A percentile compares a stretch with the other conserved stretches of the same genome.
Evolutionary conservation across 1,140 invertebrate genomes (phyloP).

Genomic region (Zaprionus capensis): DNA sequence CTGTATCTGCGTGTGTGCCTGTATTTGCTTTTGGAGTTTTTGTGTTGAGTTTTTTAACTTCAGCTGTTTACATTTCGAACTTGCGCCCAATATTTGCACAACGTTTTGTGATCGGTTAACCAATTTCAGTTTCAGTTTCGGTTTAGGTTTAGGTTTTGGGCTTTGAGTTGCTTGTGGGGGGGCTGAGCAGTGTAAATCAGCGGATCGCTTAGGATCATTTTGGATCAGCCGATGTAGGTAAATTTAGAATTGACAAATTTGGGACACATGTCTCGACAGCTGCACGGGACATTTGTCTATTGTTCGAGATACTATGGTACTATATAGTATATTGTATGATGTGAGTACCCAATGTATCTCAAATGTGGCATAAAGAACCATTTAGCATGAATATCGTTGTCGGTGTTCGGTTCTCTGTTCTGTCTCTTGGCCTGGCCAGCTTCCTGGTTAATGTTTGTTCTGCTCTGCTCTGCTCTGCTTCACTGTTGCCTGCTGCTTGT

Average conservation of each 20-base stretch:
- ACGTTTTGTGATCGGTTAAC: constrained; percentile 20
- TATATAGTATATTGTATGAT: not conserved
- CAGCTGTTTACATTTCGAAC: constrained; percentile 32
- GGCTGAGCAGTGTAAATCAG: constrained; percentile 48
- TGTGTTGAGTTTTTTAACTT: not conserved
- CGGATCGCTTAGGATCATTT: constrained; percentile 36
- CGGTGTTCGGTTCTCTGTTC: constrained; percentile 3
- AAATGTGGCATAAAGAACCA: constrained; percentile 51
- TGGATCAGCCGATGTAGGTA: constrained; percentile 34
- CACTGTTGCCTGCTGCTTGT: constrained; percentile 29
- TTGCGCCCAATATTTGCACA: constrained; percentile 37
- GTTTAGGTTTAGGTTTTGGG: not conserved
- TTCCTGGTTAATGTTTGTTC: constrained; percentile 28
- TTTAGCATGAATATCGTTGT: constrained; percentile 57
- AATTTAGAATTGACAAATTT: constrained; percentile 75
- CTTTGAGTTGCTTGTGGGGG: not conserved
- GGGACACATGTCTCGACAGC: constrained; percentile 54
- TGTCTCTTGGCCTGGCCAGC: not conserved
- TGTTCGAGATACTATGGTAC: constrained; percentile 36
- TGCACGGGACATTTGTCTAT: constrained; percentile 71
- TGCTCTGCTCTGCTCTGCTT: not conserved
- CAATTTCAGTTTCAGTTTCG: not conserved
- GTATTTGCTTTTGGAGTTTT: constrained; percentile 1
- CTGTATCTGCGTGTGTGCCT: constrained; percentile 6
- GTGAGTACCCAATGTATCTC: constrained; percentile 25